These are phyloP conservation scores for Apis mellifera DNA, from an alignment of 1,140 invertebrate species.

Conservation along the genomic window DNA sequence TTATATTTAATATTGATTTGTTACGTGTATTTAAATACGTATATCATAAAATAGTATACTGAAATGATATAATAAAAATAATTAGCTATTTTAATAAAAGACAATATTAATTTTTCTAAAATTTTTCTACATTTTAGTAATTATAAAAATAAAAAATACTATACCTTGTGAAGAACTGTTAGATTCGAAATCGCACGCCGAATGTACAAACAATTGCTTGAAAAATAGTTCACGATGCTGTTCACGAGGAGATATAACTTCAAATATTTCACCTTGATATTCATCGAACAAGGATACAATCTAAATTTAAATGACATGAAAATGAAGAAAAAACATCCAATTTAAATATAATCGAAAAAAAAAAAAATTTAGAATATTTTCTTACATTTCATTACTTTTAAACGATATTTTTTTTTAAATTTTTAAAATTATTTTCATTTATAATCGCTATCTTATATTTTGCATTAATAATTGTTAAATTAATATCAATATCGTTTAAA, in stretches of 20 bases:
- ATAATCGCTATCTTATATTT: background rate
- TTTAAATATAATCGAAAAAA: background rate
- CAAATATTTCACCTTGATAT: conserved; percentile 73
- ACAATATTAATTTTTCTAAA: too few relatives aligned
- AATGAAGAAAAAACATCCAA: conserved; percentile 12
- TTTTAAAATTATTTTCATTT: background rate
- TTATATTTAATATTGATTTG: background rate
- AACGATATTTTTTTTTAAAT: background rate
- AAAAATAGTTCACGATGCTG: conserved; percentile 72
- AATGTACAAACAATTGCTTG: conserved; percentile 71
- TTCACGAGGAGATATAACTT: conserved; percentile 65
- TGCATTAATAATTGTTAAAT: conserved; percentile 13
- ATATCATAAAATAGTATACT: too few relatives aligned
- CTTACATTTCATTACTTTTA: background rate
- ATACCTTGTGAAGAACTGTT: conserved; percentile 71
- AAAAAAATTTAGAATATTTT: background rate
- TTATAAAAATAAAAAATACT: background rate
- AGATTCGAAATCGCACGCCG: conserved; percentile 60
- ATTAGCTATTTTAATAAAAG: too few relatives aligned
- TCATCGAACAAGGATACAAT: conserved; percentile 70
- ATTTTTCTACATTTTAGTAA: background rate
- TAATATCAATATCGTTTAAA: conserved; percentile 8
- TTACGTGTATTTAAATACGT: too few relatives aligned
- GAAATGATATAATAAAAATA: too few relatives aligned
- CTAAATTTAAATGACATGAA: conserved; percentile 53